Base-by-base conservation (phyloP, 1,140 invertebrate species). In the Pseudomyrmex pallidus region DNA sequence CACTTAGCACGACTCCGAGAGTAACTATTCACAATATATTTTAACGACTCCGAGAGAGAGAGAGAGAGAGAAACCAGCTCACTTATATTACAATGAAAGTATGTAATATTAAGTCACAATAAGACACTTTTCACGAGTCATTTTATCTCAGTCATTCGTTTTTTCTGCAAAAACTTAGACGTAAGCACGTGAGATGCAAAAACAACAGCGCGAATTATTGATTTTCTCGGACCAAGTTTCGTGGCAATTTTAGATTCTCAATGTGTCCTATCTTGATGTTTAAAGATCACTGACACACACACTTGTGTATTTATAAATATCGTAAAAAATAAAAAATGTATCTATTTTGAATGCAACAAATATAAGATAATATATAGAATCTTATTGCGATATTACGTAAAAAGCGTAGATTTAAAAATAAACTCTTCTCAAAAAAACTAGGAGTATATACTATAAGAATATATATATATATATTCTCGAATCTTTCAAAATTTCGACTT, bases 401-500 rank as follows among this genome's bases (percentile, higher is more conserved):
- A 35, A 35, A 35, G 35, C 4, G 35, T 35, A 35, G 35, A 35
- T 35, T 35, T 35, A 35, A 35, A 35, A 35, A 35, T 35, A 35
- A 35, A 7, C 20, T 35, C 20, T 35, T 35, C 35, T 35, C 5
- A 5, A 4, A 35, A 35, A 35, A 7, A 35, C 35, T 1, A 7
- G 4, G 35, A 7, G 7, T 4, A 35, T 35, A 35, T 25, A 25
- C 0, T 22, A 22, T 22, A 22, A 1, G 20, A 22, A 25, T 25
- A 25, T 25, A 25, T 22, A 22, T 22, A 22, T 25, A 25, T 25
- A 25, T 25, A 25, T 54, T 44, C n/a, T 52, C 17, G 15, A 46
- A 66, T 66, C 35, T 17, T 25, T 54, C 5, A 20, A 77, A 77
- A 35, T 77, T 57, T 67, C 74, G 35, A 70, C 76, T 78, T 78